Percentiles rank a stretch among this genome's conserved stretches.
Conservation (phyloP, 2,113 vertebrate species). For the Pteropus alecto region DNA sequence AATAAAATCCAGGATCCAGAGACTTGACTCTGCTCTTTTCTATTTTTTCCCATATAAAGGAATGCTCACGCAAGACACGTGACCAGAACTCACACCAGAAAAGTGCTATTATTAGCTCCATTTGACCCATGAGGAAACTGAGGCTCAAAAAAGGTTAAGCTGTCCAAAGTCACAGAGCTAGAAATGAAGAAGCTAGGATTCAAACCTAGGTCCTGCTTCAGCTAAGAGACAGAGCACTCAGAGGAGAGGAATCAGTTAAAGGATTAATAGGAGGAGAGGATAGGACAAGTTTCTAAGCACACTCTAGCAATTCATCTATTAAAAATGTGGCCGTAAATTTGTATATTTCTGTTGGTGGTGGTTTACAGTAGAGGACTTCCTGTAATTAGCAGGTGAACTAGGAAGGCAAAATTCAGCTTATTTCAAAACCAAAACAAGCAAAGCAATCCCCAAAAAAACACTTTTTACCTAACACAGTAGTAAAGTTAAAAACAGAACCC, state of each 20-base stretch:
- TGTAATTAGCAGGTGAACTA: background rate
- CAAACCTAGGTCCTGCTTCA: background rate
- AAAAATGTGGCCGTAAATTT: background rate
- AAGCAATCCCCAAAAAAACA: background rate
- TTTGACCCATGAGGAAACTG: background rate
- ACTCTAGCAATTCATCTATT: background rate
- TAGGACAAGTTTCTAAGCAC: background rate
- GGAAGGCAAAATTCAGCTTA: background rate
- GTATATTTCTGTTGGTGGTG: background rate
- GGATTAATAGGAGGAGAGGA: background rate
- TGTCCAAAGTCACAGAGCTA: background rate
- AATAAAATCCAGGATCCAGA: background rate
- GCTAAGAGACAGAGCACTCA: background rate
- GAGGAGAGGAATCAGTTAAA: background rate
- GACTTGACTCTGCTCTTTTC: background rate
- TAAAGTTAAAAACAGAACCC: background rate
- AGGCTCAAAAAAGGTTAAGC: background rate
- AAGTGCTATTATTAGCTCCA: background rate
- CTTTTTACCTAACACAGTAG: background rate
- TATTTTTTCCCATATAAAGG: background rate
- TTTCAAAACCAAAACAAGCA: background rate
- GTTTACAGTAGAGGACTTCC: background rate
- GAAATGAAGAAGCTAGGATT: background rate
- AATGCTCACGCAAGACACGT: background rate
- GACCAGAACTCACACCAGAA: background rate